A percentile compares a stretch with the other conserved stretches of the same genome.
These are phyloP conservation scores for Diorhabda carinulata DNA, from an alignment of 1,140 invertebrate species.

Conservation along the genomic window DNA sequence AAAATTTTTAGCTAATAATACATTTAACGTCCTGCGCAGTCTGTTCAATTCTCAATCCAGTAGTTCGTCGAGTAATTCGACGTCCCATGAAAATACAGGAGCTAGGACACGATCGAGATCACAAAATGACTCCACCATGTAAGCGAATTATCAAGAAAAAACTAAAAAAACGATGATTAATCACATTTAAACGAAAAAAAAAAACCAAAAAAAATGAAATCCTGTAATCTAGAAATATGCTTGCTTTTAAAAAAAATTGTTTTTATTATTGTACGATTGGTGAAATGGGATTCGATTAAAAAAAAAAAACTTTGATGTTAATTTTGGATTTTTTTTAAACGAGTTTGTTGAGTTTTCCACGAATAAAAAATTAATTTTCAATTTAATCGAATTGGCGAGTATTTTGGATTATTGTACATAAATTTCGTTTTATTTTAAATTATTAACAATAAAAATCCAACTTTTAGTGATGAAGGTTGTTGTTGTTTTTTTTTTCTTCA, in stretches of 20 bases:
- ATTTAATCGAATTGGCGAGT: too few species aligned
- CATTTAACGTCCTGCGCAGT: constrained; percentile 12
- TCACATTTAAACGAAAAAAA: background rate
- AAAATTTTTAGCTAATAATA: constrained; percentile 13
- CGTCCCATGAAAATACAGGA: constrained; percentile 7
- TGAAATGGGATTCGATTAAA: background rate
- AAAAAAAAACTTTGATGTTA: background rate
- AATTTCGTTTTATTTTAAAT: too few species aligned
- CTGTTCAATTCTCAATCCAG: constrained; percentile 9
- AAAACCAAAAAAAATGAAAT: background rate
- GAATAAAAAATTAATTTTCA: too few species aligned
- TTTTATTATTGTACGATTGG: too few species aligned
- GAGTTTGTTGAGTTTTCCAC: background rate
- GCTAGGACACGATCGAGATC: constrained; percentile 17
- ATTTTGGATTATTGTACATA: too few species aligned
- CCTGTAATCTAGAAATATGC: constrained; percentile 5
- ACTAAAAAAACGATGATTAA: background rate
- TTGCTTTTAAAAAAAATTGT: constrained; percentile 6
- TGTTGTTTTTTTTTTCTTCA: too few species aligned
- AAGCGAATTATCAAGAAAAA: background rate
- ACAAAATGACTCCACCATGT: constrained; percentile 13
- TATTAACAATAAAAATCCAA: too few species aligned
- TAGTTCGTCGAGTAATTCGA: constrained; percentile 14
- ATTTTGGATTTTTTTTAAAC: background rate
- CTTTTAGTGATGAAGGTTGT: too few species aligned